Evolutionary conservation across 1,140 invertebrate genomes (phyloP), one percentile per base, ranked within the genome.

Genomic region (Sarcophaga bullata): DNA sequence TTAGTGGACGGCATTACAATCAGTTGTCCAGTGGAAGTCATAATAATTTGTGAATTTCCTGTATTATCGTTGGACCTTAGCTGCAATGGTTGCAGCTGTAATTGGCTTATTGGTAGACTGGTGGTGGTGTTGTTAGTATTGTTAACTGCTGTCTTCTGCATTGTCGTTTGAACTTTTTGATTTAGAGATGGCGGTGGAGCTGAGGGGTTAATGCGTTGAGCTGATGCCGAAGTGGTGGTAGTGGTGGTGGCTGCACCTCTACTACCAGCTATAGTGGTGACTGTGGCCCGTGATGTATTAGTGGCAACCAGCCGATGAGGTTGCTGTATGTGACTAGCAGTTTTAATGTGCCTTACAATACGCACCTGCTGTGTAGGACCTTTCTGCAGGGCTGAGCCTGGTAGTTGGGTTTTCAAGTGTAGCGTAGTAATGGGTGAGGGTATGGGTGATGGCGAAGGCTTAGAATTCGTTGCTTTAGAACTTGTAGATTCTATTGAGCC

Each of bases 361-460:
- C 85, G 84, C 76, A 86, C 68, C 72, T 85, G 80, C 54, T 85
- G 85, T 0, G 72, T 82, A 7, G 75, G 82, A 17, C 49, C 78
- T 50, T 54, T 86, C 49, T 81, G 85, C 37, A 85, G 94, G 94
- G 68, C 93, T 8, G 95, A 94, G 6, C 95, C 48, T 94, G 0
- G 94, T 95, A 5, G 93, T 93, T 84, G 95, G 94, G 72, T 95
- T 88, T 7, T 95, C 94, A 17, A 95, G 95, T 0, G 95, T 95
- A 50, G 95, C 94, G 0, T 95, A 95, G 84, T 95, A 95, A 84
- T 94, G 48, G 83, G 81, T 13, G 84, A 83, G 8, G 85, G 47
- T 46, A 85, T 9, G n/a, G 50, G 85, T 13, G 85, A 81, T 58
- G 85, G 47, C 0, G 68, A 82, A 46, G 83, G 82, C 62, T 78